Base-by-base conservation (phyloP, 2,797 vertebrate genomes). In the Nannoperca australis region DNA sequence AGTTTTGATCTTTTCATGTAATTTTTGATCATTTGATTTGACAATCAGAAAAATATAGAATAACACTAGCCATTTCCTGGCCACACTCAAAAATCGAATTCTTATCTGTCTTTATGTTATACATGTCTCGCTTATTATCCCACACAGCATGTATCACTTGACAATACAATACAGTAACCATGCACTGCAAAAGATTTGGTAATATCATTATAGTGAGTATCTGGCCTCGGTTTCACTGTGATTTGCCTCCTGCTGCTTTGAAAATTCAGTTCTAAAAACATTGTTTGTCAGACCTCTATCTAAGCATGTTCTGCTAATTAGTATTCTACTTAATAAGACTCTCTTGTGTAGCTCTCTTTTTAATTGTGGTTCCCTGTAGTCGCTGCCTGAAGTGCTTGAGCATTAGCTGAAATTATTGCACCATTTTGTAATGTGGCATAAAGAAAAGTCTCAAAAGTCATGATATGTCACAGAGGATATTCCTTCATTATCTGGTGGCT, bases 271-370 rank as follows among this genome's bases (percentile, higher is more conserved):
- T 53, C 66, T 38, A 34, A 61, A 80, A 74, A 65, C 32, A 36
- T 18, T 45, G 3, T 60, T 80, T 50, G 60, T 63, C 44, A 79
- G 54, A 64, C 17, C 40, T 81, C 42, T 62, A 22, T 69, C 36
- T 36, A 32, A 78, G 70, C 38, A 40, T 61, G 5, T 20, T 80
- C 22, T 61, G 73, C 10, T 59, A 64, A 80, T 87, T 78, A 70
- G 49, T 13, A 71, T 66, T 74, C 68, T 45, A 22, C 22, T 62
- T 76, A 42, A 80, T 74, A 70, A 17, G 61, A 55, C 17, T 73
- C 38, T 67, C n/a, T 51, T 62, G 59, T 53, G 54, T n/a, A 30
- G 42, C 51, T 70, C 22, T 17, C 15, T 50, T 36, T 76, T 27
- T 59, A 38, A 53, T n/a, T 22, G 32, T 15, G 38, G 73, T 34